These are phyloP conservation scores for Luehdorfia chinensis DNA, from an alignment of 1,140 invertebrate species.

Conservation along the genomic window DNA sequence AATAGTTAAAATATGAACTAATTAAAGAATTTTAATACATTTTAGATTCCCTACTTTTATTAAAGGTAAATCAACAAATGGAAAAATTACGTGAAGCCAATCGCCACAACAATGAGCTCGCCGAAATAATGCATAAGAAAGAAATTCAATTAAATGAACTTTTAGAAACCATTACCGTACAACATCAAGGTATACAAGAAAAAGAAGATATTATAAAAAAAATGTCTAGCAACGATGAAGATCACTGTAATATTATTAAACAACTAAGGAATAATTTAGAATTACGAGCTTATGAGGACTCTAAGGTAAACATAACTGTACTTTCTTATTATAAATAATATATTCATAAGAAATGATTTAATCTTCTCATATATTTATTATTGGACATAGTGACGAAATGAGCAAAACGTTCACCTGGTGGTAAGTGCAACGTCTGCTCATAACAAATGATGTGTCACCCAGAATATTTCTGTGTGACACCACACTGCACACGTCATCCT, in stretches of 20 bases:
- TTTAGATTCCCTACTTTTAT: too few relatives aligned
- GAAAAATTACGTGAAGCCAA: slow-evolving; percentile 36
- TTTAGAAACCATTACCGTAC: slow-evolving; percentile 28
- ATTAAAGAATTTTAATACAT: too few relatives aligned
- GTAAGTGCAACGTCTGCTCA: too few relatives aligned
- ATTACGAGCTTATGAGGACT: slow-evolving; percentile 34
- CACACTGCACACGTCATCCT: too few relatives aligned
- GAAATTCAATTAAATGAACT: slow-evolving; percentile 35
- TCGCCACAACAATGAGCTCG: slow-evolving; percentile 37
- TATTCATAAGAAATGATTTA: too few relatives aligned
- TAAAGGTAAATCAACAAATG: slow-evolving; percentile 39
- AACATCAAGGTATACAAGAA: slow-evolving; percentile 39
- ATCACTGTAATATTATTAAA: slow-evolving; percentile 52
- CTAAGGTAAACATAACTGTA: slow-evolving; percentile 36
- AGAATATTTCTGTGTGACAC: too few relatives aligned
- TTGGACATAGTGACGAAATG: too few relatives aligned
- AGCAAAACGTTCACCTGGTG: too few relatives aligned
- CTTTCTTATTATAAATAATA: background rate
- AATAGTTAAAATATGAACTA: too few relatives aligned
- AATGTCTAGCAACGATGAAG: slow-evolving; percentile 48
- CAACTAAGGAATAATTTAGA: slow-evolving; percentile 46
- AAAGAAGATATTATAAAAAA: slow-evolving; percentile 44
- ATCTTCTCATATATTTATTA: too few relatives aligned
- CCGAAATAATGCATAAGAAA: slow-evolving; percentile 40
- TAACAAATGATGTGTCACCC: too few relatives aligned